These are phyloP conservation scores for Rhinoderma darwinii DNA, from an alignment of 2,113 vertebrate genomes.

Conservation along the genomic window DNA sequence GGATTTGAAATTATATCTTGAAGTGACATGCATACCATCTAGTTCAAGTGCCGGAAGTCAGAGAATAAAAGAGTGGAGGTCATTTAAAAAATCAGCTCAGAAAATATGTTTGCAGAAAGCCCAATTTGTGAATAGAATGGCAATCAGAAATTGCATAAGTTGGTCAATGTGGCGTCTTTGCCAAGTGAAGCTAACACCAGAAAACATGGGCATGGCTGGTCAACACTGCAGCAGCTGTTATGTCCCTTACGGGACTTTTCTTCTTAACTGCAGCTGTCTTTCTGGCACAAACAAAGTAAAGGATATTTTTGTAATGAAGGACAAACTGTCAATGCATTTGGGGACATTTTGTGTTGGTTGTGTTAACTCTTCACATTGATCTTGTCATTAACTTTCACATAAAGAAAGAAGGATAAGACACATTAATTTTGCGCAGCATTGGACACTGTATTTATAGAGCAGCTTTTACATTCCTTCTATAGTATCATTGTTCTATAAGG, in stretches of 20 bases:
- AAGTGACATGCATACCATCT: not conserved
- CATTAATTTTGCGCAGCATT: slow-evolving; percentile 8
- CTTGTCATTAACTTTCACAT: not conserved
- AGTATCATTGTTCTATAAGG: not conserved
- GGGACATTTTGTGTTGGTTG: not conserved
- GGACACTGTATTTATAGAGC: slow-evolving; percentile 23
- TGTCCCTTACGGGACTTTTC: not conserved
- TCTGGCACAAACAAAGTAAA: not conserved
- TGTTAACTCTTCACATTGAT: not conserved
- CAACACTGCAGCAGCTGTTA: slow-evolving; percentile 25
- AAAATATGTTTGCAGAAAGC: not conserved
- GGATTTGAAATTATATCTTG: not conserved
- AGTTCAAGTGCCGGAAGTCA: not conserved
- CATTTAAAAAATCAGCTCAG: slow-evolving; percentile 5
- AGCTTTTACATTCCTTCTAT: not conserved
- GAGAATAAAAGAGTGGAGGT: not conserved
- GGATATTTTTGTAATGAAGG: slow-evolving; percentile 53
- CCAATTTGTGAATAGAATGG: not conserved
- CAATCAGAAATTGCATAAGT: not conserved
- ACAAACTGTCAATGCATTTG: not conserved
- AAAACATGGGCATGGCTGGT: slow-evolving; percentile 4
- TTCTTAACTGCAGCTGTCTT: not conserved
- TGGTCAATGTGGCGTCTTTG: slow-evolving; percentile 6
- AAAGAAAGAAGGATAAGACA: not conserved
- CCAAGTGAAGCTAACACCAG: not conserved